Percentiles rank a stretch among this genome's conserved stretches.
Evolutionary conservation across 2,797 vertebrate genomes (phyloP).

Genomic region (Esox masquinongy): DNA sequence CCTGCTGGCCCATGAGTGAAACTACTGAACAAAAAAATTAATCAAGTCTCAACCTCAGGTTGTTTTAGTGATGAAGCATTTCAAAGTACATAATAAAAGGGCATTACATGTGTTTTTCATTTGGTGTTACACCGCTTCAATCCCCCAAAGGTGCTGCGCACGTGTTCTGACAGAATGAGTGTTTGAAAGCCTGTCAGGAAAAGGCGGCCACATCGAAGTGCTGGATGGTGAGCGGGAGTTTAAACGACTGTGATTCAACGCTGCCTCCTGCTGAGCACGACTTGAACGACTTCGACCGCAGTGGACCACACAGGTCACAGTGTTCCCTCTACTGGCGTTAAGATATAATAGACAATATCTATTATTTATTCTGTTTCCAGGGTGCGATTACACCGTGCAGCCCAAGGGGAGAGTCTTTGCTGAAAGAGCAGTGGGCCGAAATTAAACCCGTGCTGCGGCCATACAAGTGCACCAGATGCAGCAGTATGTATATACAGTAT

Average conservation of each 20-base stretch:
- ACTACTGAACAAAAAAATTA: no score
- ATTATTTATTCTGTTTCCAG: neutral
- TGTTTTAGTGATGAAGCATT: no score
- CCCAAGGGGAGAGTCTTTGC: no score
- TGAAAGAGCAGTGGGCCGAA: no score
- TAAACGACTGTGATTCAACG: neutral
- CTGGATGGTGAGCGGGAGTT: neutral
- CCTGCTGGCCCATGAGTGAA: no score
- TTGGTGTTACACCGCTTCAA: neutral
- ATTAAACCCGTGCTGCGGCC: no score
- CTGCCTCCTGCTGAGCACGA: conserved; percentile 31
- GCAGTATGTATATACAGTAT: neutral
- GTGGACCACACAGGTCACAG: neutral
- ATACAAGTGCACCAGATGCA: no score
- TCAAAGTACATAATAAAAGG: no score
- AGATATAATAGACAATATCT: neutral
- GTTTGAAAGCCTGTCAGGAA: neutral
- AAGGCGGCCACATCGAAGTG: neutral
- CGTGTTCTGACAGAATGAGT: neutral
- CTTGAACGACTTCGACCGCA: neutral
- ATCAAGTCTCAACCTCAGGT: no score
- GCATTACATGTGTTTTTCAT: neutral
- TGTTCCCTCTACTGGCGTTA: neutral
- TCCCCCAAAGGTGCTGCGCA: neutral
- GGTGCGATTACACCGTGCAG: no score